These are phyloP conservation scores for Dufourea novaeangliae DNA, from an alignment of 1,140 invertebrate genomes.

Conservation along the genomic window DNA sequence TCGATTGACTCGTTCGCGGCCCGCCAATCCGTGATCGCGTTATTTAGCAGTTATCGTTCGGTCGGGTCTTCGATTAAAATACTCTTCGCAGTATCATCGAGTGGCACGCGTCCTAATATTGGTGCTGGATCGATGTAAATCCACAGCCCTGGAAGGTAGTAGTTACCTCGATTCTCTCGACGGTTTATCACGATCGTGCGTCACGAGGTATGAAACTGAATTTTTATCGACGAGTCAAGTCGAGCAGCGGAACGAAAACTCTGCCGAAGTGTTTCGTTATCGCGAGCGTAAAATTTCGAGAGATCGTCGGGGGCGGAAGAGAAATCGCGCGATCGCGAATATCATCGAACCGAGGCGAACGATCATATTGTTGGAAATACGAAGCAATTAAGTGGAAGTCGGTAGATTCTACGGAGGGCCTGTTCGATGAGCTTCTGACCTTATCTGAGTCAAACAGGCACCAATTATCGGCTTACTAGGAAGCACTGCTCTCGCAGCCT, in stretches of 20 bases:
- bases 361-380: slow-evolving; percentile 39
- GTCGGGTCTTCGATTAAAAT: slow-evolving; percentile 9
- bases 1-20: slow-evolving; percentile 2
- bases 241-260: not conserved
- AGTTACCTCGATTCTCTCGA: not conserved
- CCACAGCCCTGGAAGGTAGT: not conserved
- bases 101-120: not conserved
- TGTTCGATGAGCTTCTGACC: slow-evolving; percentile 38
- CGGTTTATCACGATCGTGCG: not conserved
- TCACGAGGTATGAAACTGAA: not conserved
- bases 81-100: not conserved
- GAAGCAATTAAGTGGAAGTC: slow-evolving; percentile 54
- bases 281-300: not conserved
- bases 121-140: not conserved
- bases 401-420: slow-evolving; percentile 1
- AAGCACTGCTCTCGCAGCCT: slow-evolving; percentile 46
- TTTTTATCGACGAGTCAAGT: not conserved
- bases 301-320: not conserved
- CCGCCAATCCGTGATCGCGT: slow-evolving; percentile 10
- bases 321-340: not conserved
- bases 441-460: slow-evolving; percentile 60
- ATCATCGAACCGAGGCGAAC: slow-evolving; percentile 18
- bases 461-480: slow-evolving; percentile 60
- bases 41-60: slow-evolving; percentile 21
- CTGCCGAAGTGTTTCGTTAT: not conserved